Evolutionary conservation across 2,797 vertebrate genomes (phyloP), one percentile per base, ranked within the genome.

Genomic region (Apodemus agrarius): DNA sequence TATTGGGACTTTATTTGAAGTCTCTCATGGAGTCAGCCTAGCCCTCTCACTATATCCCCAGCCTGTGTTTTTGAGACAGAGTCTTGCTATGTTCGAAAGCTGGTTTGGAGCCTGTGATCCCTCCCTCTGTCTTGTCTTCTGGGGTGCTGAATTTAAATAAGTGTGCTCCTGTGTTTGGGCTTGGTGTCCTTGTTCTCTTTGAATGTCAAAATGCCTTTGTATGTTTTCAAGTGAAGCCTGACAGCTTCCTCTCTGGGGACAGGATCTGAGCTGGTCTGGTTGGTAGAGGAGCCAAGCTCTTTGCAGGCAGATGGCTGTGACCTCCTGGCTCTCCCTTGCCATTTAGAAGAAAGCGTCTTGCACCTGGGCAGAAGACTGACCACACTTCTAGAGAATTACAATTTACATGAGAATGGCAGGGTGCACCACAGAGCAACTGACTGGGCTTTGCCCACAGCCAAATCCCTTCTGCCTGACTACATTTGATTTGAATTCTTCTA

Each of bases 401-500:
- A 97, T 98, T 98, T 98, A 93, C 98, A 98, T 98, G 97, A 98
- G 97, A 98, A 98, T 95, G 97, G 95, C 96, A 97, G 94, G 97
- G 96, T 82, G 5, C 3, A 97, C 98, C 0, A 14, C 0, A 52
- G 97, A 97, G 97, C 29, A 49, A 97, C 97, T 61, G 95, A 97
- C 74, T 88, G 76, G 97, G 91, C 96, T 96, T 97, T 98, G 26
- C 96, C 97, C 98, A 91, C 86, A 22, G 98, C 98, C 98, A 97
- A 95, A 91, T 96, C 94, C 97, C 98, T 98, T 98, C 98, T 98
- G 98, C 98, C 97, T 97, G 95, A 98, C 95, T 94, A 97, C 98
- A 96, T 98, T 98, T 54, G 29, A 98, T 98, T 97, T 98, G 98
- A 98, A 98, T 98, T 98, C 96, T 96, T 98, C 97, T 96, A 96